Percentiles rank a stretch among this genome's conserved stretches.
These are phyloP conservation scores for Caretta caretta DNA, from an alignment of 2,113 vertebrate genomes.

Conservation along the genomic window DNA sequence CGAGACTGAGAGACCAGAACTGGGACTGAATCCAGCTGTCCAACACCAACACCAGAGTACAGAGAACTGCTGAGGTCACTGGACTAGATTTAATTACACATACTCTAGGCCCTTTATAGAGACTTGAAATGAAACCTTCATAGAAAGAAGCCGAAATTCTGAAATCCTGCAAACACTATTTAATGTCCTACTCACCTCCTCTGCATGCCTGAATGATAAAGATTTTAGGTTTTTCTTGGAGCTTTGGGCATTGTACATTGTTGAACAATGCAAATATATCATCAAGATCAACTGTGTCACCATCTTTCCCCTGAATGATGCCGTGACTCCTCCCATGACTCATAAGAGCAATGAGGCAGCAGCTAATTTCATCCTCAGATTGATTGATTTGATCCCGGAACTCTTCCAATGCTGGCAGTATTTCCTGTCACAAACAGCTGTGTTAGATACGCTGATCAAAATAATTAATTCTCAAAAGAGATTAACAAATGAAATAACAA, in stretches of 20 bases:
- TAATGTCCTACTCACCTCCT: constrained; percentile 28
- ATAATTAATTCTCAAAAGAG: neutral
- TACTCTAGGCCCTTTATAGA: too few species aligned
- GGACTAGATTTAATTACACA: neutral
- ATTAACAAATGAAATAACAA: neutral
- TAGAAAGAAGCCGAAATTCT: neutral
- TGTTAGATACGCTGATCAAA: neutral
- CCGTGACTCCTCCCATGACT: constrained; percentile 31
- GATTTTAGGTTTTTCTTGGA: constrained; percentile 57
- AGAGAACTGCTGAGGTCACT: neutral
- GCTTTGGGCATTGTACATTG: constrained; percentile 43
- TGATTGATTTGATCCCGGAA: constrained; percentile 33
- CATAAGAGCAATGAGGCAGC: constrained; percentile 53
- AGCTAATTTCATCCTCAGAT: neutral
- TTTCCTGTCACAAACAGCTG: neutral
- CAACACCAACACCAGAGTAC: accelerated
- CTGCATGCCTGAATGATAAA: constrained; percentile 63
- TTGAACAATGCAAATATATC: constrained; percentile 53
- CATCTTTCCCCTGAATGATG: neutral
- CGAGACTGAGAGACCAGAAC: neutral
- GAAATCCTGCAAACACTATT: neutral
- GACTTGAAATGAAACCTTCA: neutral
- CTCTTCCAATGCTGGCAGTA: neutral
- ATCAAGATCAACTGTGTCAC: constrained; percentile 10
- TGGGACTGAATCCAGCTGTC: neutral